Base-by-base conservation (phyloP, 2,888 invertebrate genomes). In the Epinotia bilunana region DNA sequence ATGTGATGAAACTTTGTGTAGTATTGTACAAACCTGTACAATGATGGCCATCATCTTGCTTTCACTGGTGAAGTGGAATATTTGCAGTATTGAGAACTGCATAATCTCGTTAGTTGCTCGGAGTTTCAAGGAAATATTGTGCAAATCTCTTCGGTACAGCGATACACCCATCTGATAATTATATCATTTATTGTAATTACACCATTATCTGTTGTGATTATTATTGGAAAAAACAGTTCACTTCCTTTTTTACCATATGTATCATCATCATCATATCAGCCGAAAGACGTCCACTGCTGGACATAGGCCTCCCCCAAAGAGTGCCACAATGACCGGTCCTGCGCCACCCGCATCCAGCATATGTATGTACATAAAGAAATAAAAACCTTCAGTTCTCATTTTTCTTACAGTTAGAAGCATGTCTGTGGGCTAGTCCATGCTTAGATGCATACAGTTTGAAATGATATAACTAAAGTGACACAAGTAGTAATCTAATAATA, bases 21-120 rank as follows among this genome's bases (percentile, higher is more conserved):
- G 33, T 33, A 23, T 55, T 33, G 64, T 23, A 64, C 67, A 23
- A 80, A 95, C 96, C 91, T 96, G 96, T 0, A 99, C 96, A 81
- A 99, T 97, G 67, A 98, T 97, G 53, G 98, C 98, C 99, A 99
- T 99, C 87, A 98, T 95, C 88, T 98, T 98, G 72, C 97, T 96
- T 88, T 97, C 98, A 81, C 98, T 97, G 77, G 97, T 98, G 88
- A 99, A 99, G 60, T 99, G 98, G 80, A 99, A 96, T 69, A 97
- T 95, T 86, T 98, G 97, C 53, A 98, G 92, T 76, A 97, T 96
- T 67, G 92, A 95, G 85, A 95, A 96, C 80, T 96, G 95, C 80
- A 96, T 84, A n/a, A 96, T 90, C 76, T 95, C 95, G 78, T 95
- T 95, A 3, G 95, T 95, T 1, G 95, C 95, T 12, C 95, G 96